Base-by-base conservation (phyloP, 30 jellyfish, hydroid and myxozoan genomes). In the Hydra vulgaris region DNA sequence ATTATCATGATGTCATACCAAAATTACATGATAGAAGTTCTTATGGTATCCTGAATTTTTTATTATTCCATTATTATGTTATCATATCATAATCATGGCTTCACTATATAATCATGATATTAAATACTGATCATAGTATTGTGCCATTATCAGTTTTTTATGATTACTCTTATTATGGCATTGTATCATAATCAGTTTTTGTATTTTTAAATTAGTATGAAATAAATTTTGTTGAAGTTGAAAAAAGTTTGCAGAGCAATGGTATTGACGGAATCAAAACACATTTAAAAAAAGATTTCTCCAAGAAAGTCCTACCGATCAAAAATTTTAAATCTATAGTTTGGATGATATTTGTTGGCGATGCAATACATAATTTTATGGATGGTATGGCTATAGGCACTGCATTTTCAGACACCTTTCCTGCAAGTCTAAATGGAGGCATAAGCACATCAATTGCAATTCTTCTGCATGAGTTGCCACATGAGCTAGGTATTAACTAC, bases 361-460 rank as follows among this genome's bases (percentile, higher is more conserved):
- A 91, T 75, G 90, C 95, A 0, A 86, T 91, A 27, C 98, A 91
- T 66, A 91, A 91, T 66, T 91, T 91, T 86, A 80, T 91, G 80
- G 98, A 91, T 78, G 98, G 98, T 0, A 76, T 91, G 18, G 98
- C 96, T n/a, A 86, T 91, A 40, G 98, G 98, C 21, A 96, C 79
- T 16, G 98, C 96, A 4, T 91, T 91, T 82, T 82, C 96, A 56
- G 98, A 91, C 52, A 73, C 77, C 72, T 90, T 78, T 73, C 98
- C 98, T n/a, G 71, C 78, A 27, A 96, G 98, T 17, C 77, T 91
- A 27, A 83, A 76, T 54, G 98, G 98, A 20, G 98, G 98, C 17
- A 87, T 91, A 56, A 91, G 98, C 68, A 91, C 98, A 8, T 86
- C 98, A 4, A 80, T 91, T 56, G 98, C 98, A 21, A 91, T 91